Conservation (phyloP, 2,888 invertebrate species). For the Orthosia gracilis region DNA sequence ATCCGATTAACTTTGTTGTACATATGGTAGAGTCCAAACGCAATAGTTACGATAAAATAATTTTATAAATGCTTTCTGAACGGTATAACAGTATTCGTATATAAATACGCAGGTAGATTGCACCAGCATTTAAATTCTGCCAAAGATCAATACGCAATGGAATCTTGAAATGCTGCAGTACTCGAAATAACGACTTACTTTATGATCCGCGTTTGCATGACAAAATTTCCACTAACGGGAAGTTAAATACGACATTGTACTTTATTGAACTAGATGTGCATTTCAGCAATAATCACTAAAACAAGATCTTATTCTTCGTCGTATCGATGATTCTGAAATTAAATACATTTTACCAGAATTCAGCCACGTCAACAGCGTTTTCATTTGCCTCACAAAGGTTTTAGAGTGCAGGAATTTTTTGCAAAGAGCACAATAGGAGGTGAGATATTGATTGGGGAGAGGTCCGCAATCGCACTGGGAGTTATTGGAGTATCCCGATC, state of each 20-base stretch:
- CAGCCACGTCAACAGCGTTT: too few species aligned
- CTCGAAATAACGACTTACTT: conserved; percentile 21
- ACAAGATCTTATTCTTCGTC: neutral
- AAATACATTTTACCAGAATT: too few species aligned
- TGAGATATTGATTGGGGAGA: too few species aligned
- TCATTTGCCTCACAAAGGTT: too few species aligned
- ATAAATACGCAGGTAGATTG: conserved; percentile 22
- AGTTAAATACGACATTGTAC: neutral
- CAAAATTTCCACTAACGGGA: conserved; percentile 1
- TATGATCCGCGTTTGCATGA: conserved; percentile 19
- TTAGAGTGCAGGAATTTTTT: too few species aligned
- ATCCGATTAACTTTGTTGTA: conserved; percentile 2
- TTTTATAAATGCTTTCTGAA: conserved; percentile 10
- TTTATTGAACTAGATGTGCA: conserved; percentile 4
- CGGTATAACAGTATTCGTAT: conserved; percentile 2
- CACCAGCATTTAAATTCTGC: conserved; percentile 22
- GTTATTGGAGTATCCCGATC: too few species aligned
- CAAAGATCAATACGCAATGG: conserved; percentile 15
- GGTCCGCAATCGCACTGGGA: too few species aligned
- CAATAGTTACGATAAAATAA: conserved; percentile 7
- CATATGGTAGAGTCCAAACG: neutral
- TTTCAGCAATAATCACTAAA: conserved; percentile 1
- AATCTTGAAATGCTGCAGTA: conserved; percentile 12
- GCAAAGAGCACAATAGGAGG: too few species aligned
- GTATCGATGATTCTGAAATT: too few species aligned